Evolutionary conservation across 2,797 vertebrate genomes (phyloP), one percentile per base, ranked within the genome.

Genomic region (Octomys mimax): DNA sequence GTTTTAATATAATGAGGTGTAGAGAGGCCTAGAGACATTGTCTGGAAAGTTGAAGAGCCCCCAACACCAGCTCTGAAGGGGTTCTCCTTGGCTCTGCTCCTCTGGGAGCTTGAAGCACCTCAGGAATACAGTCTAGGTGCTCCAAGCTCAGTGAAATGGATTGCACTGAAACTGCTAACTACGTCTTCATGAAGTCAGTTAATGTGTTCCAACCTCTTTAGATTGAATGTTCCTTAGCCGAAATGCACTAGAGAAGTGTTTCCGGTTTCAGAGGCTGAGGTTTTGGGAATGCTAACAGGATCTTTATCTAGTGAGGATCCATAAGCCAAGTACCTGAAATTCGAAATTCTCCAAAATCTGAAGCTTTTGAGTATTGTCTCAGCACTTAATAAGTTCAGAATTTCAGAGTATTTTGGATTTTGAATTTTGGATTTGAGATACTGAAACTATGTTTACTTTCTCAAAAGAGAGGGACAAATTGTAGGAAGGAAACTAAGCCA

Each of bases 1-100:
- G 4, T 24, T 22, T 57, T 16, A 87, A 8, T 9, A 6, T 10
- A 42, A 22, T 24, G 82, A 36, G 24, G 42, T 75, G 16, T 75
- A 21, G 0, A 70, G 54, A 12, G 71, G 6, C 10, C 22, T 52
- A 2, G 19, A 68, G 54, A 91, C 39, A 24, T 52, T 28, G 21
- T 49, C 49, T 1, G 70, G 62, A 5, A 61, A 61, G 6, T 11
- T 8, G 6, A 5, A 21, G n/a, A 86, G 3, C 24, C 52, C 36
- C 22, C 4, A 5, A 4, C 33, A 28, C 4, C 12, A 64, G 42
- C 18, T 31, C 18, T n/a, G 36, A 77, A 10, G 11, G 26, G 36
- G 2, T 28, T 61, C 71, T 12, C 4, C 16, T 5, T 9, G 1
- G 24, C 4, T 1, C 5, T 5, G 6, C 7, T 11, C 4, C 6